Evolutionary conservation across 2,797 vertebrate species (phyloP).

Genomic region (Pelochelys cantorii): DNA sequence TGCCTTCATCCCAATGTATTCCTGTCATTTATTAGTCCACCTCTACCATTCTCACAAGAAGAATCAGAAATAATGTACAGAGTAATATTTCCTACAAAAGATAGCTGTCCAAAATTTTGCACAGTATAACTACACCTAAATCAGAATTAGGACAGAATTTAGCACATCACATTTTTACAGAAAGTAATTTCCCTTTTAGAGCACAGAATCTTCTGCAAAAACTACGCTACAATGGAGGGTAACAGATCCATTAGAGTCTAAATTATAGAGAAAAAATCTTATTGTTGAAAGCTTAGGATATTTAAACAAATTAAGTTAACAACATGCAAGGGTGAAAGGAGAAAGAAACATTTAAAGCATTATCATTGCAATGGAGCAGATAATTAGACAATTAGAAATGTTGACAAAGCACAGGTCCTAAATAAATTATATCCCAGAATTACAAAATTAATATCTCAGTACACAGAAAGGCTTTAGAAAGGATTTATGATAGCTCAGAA

Average conservation of each 20-base stretch:
- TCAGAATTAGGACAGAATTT: rapidly evolving
- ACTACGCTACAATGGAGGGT: background rate
- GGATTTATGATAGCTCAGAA: background rate
- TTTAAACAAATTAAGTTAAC: background rate
- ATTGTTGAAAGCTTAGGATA: background rate
- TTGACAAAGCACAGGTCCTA: background rate
- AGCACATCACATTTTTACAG: rapidly evolving
- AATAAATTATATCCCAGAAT: background rate
- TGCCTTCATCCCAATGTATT: background rate
- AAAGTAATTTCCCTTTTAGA: background rate
- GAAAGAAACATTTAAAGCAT: background rate
- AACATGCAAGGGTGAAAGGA: background rate
- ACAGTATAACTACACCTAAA: background rate
- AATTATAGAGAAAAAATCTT: background rate
- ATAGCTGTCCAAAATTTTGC: background rate
- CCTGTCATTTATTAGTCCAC: background rate
- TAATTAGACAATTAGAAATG: background rate
- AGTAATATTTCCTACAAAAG: background rate
- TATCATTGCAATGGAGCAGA: background rate
- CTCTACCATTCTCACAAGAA: background rate
- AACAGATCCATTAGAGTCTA: background rate
- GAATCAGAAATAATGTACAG: background rate
- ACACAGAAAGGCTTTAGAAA: background rate
- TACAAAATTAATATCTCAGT: background rate
- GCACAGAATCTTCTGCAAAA: background rate